Percentiles rank a stretch among this genome's conserved stretches.
Evolutionary conservation across 2,888 invertebrate genomes (phyloP).

Genomic region (Coenonympha arcania): DNA sequence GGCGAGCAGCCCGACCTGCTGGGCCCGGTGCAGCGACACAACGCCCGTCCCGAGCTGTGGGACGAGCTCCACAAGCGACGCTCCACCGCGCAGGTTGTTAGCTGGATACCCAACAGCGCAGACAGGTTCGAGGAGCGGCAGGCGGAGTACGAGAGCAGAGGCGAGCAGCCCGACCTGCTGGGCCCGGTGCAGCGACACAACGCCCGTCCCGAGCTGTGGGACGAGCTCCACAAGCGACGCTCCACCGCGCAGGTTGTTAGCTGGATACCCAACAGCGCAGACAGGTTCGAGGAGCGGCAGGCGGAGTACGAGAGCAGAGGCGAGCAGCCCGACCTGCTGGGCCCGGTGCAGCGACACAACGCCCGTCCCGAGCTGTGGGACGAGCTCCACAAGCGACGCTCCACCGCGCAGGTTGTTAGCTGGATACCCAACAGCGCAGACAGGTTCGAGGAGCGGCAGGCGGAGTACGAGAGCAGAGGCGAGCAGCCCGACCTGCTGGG

Average conservation of each 20-base stretch:
- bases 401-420: conserved; percentile 28
- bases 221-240: conserved; percentile 38
- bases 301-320: conserved; percentile 34
- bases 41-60: too few relatives aligned
- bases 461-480: too few relatives aligned
- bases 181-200: conserved; percentile 36
- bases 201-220: conserved; percentile 38
- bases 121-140: conserved; percentile 38
- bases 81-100: too few relatives aligned
- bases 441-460: too few relatives aligned
- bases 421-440: too few relatives aligned
- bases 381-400: conserved; percentile 37
- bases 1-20: too few relatives aligned
- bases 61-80: too few relatives aligned
- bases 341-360: conserved; percentile 36
- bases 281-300: too few relatives aligned
- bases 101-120: too few relatives aligned
- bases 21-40: too few relatives aligned
- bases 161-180: conserved; percentile 16
- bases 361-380: conserved; percentile 40
- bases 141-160: conserved; percentile 33
- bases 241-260: conserved; percentile 30
- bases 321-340: conserved; percentile 16
- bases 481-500: too few relatives aligned
- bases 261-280: too few relatives aligned